phyloP scores from a whole-genome alignment of 1,140 invertebrate species.

The Himalopsyche phryganea region DNA sequence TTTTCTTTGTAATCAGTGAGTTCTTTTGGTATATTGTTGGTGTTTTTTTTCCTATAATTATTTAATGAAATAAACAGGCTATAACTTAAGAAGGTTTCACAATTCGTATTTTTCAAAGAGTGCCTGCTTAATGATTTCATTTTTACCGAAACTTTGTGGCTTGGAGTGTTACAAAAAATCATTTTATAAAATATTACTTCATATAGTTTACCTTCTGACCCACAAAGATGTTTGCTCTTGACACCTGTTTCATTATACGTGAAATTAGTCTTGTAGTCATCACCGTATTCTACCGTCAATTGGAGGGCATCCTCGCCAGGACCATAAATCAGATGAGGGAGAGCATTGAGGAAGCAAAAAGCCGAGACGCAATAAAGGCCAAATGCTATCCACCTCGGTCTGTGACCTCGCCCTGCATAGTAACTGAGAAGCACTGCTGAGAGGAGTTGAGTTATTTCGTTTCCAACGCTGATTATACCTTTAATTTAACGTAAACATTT shows the following conservation, averaged over 20 bases:
- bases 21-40: too few relatives aligned
- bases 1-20: too few relatives aligned
- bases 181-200: too few relatives aligned
- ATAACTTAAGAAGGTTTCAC: too few relatives aligned
- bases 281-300: constrained; percentile 61
- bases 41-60: too few relatives aligned
- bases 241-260: constrained; percentile 1
- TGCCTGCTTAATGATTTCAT: too few relatives aligned
- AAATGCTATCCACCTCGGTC: constrained; percentile 68
- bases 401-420: constrained; percentile 64
- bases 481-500: constrained; percentile 11
- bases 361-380: constrained; percentile 67
- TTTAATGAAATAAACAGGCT: too few relatives aligned
- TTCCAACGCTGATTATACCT: constrained; percentile 70
- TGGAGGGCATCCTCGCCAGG: constrained; percentile 64
- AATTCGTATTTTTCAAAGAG: too few relatives aligned
- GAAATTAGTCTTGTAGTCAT: constrained; percentile 17
- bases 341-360: constrained; percentile 65
- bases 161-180: too few relatives aligned
- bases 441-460: constrained; percentile 61
- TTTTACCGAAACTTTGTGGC: too few relatives aligned
- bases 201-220: constrained; percentile 21
- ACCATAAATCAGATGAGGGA: constrained; percentile 72
- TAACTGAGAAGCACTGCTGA: constrained; percentile 62
- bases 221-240: constrained; percentile 42